Evolutionary conservation across 1,140 invertebrate genomes (phyloP), one percentile per base, ranked within the genome.

Genomic region (Drosophila neocordata): DNA sequence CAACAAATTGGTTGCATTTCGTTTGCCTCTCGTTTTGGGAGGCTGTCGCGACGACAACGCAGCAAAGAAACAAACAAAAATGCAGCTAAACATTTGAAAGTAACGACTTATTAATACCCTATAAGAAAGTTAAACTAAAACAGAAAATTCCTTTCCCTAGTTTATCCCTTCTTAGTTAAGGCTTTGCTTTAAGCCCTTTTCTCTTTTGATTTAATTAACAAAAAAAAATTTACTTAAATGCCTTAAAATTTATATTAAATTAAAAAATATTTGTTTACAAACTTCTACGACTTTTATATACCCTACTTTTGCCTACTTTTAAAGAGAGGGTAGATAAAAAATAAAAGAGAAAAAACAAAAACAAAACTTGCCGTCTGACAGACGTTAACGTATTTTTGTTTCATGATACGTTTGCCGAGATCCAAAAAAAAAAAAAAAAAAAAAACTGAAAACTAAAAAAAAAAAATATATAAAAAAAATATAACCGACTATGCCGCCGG

Each of bases 1-100:
- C 83, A 87, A 88, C 83, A 87, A 88, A 88, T 88, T 88, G 83
- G 83, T 88, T 88, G 84, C 83, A 88, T 88, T 88, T 88, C 69
- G 78, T 68, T 52, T 20, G 58, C 69, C 41, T 48, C 41, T 72
- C 68, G 67, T 73, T 73, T 76, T 73, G 73, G 73, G 73, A 73
- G 60, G 65, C 69, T 74, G 74, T 74, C 74, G 74, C 71, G 61
- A 68, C 65, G 35, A 41, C 63, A 22, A 57, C 57, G 52, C 38
- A 7, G 31, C 24, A 55, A 58, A 15, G 41, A 48, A 48, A 48
- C 41, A 48, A 48, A 48, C 41, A 48, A 48, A 48, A 48, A 20
- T 18, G 3, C 15, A 48, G 20, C 15, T 15, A 9, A 15, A 18
- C 41, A 44, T 7, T 44, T 44, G 2, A n/a, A 9, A 18, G 6